Conservation (phyloP, 2,113 vertebrate genomes). For the Oenanthe oenanthe region DNA sequence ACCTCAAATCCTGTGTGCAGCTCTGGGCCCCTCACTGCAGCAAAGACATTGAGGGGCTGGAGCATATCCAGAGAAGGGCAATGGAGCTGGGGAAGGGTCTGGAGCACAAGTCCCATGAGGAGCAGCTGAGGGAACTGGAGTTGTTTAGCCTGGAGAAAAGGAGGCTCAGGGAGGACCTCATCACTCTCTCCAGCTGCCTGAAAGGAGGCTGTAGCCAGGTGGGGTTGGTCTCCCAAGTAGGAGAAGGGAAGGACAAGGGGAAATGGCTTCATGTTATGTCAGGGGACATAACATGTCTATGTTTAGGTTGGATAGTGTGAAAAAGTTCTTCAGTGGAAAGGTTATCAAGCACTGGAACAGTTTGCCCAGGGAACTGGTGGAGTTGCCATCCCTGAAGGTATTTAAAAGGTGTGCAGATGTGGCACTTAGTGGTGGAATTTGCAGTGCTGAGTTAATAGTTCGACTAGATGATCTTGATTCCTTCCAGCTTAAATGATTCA, state of each 20-base stretch:
- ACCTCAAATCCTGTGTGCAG: neutral
- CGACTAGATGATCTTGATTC: neutral
- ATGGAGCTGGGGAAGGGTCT: rapidly evolving
- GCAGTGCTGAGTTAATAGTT: neutral
- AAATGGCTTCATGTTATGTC: neutral
- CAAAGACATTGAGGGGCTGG: neutral
- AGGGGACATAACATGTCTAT: neutral
- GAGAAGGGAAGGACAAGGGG: neutral
- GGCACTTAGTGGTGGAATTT: neutral
- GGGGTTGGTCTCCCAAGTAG: neutral
- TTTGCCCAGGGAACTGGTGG: neutral
- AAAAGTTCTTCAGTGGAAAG: neutral
- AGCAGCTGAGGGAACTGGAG: neutral
- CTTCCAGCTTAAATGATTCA: neutral
- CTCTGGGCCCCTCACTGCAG: neutral
- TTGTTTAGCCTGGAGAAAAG: neutral
- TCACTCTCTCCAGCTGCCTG: neutral
- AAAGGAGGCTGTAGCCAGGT: neutral
- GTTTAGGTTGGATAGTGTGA: neutral
- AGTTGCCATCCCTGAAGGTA: neutral
- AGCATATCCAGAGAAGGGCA: neutral
- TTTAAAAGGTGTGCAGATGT: neutral
- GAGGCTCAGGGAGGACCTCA: neutral
- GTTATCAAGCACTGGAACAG: neutral
- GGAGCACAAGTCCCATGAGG: rapidly evolving